These are phyloP conservation scores for Propithecus perrieri DNA, from an alignment of 2,797 vertebrate genomes.

Conservation along the genomic window DNA sequence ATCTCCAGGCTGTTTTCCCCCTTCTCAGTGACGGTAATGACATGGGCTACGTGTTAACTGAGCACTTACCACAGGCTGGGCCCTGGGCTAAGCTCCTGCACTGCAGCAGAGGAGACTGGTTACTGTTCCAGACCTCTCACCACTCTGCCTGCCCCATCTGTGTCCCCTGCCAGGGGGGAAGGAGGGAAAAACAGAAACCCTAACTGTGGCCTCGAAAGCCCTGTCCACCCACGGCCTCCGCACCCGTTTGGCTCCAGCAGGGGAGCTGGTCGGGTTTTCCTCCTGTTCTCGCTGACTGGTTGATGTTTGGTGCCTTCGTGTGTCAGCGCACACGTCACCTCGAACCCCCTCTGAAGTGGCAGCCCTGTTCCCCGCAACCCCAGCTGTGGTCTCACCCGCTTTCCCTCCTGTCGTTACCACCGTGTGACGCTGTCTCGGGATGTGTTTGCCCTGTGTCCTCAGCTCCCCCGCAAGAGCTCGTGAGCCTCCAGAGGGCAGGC, in stretches of 20 bases:
- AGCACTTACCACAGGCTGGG: background rate
- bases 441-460: background rate
- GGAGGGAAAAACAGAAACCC: background rate
- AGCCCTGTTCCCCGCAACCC: accelerated
- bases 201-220: background rate
- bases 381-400: no score
- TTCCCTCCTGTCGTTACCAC: background rate
- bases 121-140: background rate
- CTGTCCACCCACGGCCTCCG: background rate
- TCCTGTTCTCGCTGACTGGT: background rate
- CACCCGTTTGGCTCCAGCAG: accelerated
- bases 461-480: background rate
- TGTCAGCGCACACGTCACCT: background rate
- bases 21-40: background rate
- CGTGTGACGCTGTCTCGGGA: background rate
- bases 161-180: background rate
- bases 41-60: background rate
- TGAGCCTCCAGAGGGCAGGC: background rate
- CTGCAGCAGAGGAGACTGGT: background rate
- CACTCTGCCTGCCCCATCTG: background rate
- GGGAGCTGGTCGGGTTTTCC: background rate
- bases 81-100: background rate
- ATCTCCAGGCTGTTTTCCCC: background rate
- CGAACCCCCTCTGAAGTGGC: background rate
- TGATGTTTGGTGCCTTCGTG: background rate